Evolutionary conservation across 2,888 invertebrate species (phyloP), one percentile per base, ranked within the genome.

Genomic region (Drosophila sordidapex): DNA sequence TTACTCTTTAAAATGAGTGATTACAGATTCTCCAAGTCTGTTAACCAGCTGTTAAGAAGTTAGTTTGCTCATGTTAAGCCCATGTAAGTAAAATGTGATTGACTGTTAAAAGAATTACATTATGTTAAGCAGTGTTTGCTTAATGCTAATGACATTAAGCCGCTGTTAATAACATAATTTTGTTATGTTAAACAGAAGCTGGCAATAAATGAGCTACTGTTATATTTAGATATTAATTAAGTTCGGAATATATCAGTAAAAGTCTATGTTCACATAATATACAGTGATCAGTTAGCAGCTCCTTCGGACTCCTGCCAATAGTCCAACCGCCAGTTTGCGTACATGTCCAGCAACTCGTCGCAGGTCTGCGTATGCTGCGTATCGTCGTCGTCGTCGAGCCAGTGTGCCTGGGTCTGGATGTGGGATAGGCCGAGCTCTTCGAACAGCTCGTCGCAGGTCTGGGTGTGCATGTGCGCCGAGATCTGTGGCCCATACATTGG

Each of bases 341-440:
- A 52, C 91, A 91, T 0, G 92, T 91, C 92, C 36, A 89, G 46
- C 18, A 93, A 76, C 15, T 89, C 90, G 31, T 91, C 92, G 67
- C 92, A 92, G 1, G 93, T 93, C 52, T 93, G 93, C 0, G 93
- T 93, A 53, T 93, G 91, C 59, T 93, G 93, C 0, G 93, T 93
- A 36, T 81, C 56, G 8, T 56, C 38, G 29, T 38, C 56, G 11
- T n/a, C 56, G 5, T 38, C 80, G 25, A 94, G 92, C 94, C 94
- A 94, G 53, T 94, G 94, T 1, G 95, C 96, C 90, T 96, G 96
- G 0, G 95, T 96, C 87, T 96, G 95, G 68, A 94, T 95, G 79
- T 95, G 94, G 27, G 94, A 94, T 48, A 95, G 91, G n/a, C 93
- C 94, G 36, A 95, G 91, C 79, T 94, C 95, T 7, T 93, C 94